Percentiles rank a stretch among this genome's conserved stretches.
Conservation (phyloP, 2,888 invertebrate genomes). For the Urechis unicinctus region DNA sequence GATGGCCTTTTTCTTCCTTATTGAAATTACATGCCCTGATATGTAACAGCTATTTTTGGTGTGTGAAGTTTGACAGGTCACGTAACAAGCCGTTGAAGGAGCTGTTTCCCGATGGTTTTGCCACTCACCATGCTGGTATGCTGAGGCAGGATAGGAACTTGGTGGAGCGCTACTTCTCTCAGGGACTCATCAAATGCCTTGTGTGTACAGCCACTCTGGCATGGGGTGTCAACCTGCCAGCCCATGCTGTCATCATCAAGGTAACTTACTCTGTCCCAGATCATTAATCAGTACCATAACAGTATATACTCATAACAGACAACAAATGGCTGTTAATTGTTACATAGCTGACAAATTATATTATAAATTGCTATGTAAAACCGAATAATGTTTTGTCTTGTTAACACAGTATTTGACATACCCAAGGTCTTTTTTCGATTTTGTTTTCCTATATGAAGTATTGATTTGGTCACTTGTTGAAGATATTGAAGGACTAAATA, state of each 20-base stretch:
- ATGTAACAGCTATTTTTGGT: background rate
- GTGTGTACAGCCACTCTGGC: constrained; percentile 97
- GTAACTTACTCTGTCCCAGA: constrained; percentile 59
- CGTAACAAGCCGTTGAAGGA: constrained; percentile 75
- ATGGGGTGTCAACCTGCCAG: constrained; percentile 99
- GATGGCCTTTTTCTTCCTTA: no score
- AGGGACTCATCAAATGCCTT: constrained; percentile 78
- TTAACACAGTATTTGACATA: no score
- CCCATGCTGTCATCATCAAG: constrained; percentile 92
- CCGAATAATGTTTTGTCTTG: no score
- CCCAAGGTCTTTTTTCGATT: no score
- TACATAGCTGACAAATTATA: no score
- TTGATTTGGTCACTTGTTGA: no score
- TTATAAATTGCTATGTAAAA: no score
- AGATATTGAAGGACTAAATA: no score
- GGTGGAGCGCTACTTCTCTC: constrained; percentile 78
- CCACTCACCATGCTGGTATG: constrained; percentile 96
- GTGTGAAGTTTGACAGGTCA: constrained; percentile 26
- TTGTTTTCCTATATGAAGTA: no score
- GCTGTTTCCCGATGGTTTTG: constrained; percentile 78
- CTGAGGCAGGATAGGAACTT: constrained; percentile 73
- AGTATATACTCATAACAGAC: no score
- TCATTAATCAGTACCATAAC: no score
- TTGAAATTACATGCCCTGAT: background rate
- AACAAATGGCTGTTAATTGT: no score